Base-by-base conservation (phyloP, 2,113 vertebrate species). In the Brachypteracias leptosomus region DNA sequence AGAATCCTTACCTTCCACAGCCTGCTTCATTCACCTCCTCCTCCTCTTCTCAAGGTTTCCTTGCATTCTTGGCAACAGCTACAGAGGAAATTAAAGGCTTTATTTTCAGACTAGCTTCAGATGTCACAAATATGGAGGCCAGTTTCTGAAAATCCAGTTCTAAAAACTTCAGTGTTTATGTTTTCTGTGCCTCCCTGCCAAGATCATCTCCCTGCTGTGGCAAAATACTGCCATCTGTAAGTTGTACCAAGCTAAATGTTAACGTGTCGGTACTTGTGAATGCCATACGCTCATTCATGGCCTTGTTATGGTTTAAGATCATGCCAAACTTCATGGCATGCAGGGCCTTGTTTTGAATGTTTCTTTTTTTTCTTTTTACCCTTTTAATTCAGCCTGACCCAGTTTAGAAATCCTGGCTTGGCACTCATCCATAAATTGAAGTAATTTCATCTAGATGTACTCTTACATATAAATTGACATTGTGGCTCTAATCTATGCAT, bases 61-160 rank as follows among this genome's bases (percentile, higher is more conserved):
- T 47, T 93, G 47, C 2, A 1, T 49, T 90, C 82, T 93, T 92
- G 68, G 65, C 73, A 93, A 29, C 16, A 71, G n/a, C 36, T 96
- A 33, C 47, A 77, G 47, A 90, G 88, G 93, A 94, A 94, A 93
- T 92, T 21, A 94, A 87, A 92, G 49, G 61, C 57, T 93, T 95
- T 92, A 24, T 74, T 94, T 92, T 49, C 73, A 95, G 88, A 70
- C 79, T 63, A 31, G 26, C 61, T 86, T 92, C 83, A 83, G 71
- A 78, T 91, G 72, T 70, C 44, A 86, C 71, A 92, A 96, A 91
- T n/a, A 78, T 61, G 88, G 90, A 93, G 75, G 11, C 68, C 38
- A 68, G 47, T 71, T 88, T 94, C 79, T 92, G 76, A 90, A 93
- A 93, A 90, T 75, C 44, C 54, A 13, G 8, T 52, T 95, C 61